Conservation (phyloP, 2,797 vertebrate genomes). For the Tauraco hartlaubi region DNA sequence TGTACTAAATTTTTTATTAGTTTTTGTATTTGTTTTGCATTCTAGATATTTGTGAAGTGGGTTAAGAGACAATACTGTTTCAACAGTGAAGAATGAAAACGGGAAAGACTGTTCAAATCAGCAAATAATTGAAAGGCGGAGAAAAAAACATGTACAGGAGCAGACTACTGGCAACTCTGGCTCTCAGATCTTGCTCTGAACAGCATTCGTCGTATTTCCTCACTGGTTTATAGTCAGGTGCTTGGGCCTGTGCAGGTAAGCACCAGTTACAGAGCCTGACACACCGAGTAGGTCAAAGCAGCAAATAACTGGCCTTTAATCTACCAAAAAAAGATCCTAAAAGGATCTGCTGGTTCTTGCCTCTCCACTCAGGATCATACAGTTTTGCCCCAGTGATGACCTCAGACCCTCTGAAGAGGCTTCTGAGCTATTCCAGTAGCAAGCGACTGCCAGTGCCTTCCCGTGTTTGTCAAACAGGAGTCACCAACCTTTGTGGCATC, state of each 20-base stretch:
- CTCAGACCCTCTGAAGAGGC: neutral
- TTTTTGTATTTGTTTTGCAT: neutral
- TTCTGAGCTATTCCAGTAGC: neutral
- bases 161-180: neutral
- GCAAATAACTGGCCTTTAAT: neutral
- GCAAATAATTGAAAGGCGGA: neutral
- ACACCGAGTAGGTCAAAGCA: neutral
- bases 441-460: neutral
- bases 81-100: neutral
- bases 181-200: neutral
- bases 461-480: neutral
- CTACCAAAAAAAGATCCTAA: neutral
- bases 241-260: neutral
- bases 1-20: neutral
- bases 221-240: neutral
- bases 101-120: neutral
- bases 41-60: neutral
- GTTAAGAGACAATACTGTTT: neutral
- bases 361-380: neutral
- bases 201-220: neutral
- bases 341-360: neutral
- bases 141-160: neutral
- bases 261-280: neutral
- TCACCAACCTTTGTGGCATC: neutral
- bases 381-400: neutral